Base-by-base conservation (phyloP, 2,113 vertebrate genomes). In the Ceuthmochares aereus region DNA sequence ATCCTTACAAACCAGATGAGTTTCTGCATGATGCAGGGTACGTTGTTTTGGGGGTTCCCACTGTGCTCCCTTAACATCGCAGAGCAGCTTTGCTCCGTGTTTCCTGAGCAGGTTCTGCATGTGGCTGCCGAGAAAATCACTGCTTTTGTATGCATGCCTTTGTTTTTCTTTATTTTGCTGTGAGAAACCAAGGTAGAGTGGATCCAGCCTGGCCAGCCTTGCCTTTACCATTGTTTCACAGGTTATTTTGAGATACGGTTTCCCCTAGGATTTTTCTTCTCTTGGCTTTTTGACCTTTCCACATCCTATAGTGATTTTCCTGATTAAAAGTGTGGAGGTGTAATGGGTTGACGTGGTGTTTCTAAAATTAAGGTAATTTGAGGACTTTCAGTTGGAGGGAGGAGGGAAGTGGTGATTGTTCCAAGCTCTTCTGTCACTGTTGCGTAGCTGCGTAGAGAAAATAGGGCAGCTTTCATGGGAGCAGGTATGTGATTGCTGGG, bases 241-340 rank as follows among this genome's bases (percentile, higher is more conserved):
- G 74, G 80, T 93, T 97, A 96, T 96, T 96, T 89, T 89, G 78
- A 91, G 90, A 84, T 74, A 36, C 18, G 21, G n/a, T 26, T 91
- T 84, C 87, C 92, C 90, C n/a, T 67, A 66, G 49, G 90, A 29
- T 52, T 82, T 84, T 91, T 70, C 74, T 56, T 87, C 17, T 66
- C 21, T 26, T 59, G 62, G 43, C 26, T 89, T 75, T 84, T 51
- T 96, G 89, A 92, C 95, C 93, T 94, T 96, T 94, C 70, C 9
- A n/a, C 69, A 45, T 89, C 77, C 96, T 87, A 74, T 13, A 59
- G 90, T 37, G 77, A 72, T 89, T 74, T 54, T 74, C 84, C 73
- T 76, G 83, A 89, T 76, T 54, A 64, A 29, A 63, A 34, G 4
- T 21, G 7, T 0, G 6, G 49, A 78, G 37, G 11, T 1, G 0